Conservation (phyloP, 2,888 invertebrate genomes). For the Cantharis rustica region DNA sequence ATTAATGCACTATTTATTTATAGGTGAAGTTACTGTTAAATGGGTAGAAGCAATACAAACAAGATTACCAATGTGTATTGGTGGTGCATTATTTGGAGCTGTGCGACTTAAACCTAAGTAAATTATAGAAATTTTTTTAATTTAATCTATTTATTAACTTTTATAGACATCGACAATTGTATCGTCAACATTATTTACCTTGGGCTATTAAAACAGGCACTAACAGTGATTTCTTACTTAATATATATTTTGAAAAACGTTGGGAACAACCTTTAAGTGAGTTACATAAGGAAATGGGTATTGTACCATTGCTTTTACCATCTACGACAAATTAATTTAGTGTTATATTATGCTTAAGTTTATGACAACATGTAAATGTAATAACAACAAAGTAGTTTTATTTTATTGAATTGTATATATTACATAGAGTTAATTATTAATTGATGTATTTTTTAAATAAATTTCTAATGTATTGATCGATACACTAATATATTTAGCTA, state of each 20-base stretch:
- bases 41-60: constrained; percentile 98
- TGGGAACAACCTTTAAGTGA: constrained; percentile 88
- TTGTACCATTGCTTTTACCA: constrained; percentile 59
- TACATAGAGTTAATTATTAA: not conserved
- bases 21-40: constrained; percentile 88
- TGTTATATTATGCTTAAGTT: not conserved
- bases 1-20: not conserved
- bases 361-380: not conserved
- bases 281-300: constrained; percentile 80
- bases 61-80: constrained; percentile 92
- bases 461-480: not conserved
- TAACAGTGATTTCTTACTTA: constrained; percentile 78
- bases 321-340: not conserved
- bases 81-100: constrained; percentile 92
- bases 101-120: constrained; percentile 82
- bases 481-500: not conserved
- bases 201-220: constrained; percentile 85
- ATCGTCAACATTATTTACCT: constrained; percentile 77
- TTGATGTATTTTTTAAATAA: not conserved
- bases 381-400: not conserved
- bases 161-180: constrained; percentile 75
- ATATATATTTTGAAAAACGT: constrained; percentile 89
- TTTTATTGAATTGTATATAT: not conserved
- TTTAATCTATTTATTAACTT: constrained; percentile 29
- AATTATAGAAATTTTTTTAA: constrained; percentile 32